phyloP scores from a whole-genome alignment of 2,888 invertebrate genomes.

The Rapana venosa region DNA sequence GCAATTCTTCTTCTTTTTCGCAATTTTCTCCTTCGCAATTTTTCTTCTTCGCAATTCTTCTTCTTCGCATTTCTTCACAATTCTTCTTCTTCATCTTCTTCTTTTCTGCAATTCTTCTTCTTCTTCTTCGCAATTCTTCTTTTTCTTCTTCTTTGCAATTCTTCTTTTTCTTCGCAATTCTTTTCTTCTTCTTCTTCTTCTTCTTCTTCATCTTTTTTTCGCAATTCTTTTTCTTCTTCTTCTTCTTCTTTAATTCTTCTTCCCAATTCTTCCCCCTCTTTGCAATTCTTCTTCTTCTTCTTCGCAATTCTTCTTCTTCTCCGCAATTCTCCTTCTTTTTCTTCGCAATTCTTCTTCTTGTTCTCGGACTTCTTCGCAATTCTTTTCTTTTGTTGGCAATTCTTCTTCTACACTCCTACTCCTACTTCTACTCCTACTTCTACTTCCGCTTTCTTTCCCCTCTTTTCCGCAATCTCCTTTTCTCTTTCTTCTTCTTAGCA shows the following conservation, averaged over 20 bases:
- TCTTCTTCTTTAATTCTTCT: not conserved
- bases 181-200: not conserved
- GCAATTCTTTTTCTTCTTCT: not conserved
- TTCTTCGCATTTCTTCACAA: too few relatives aligned
- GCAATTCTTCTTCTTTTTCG: too few relatives aligned
- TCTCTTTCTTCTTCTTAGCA: not conserved
- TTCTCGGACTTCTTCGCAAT: too few relatives aligned
- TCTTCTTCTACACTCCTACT: not conserved
- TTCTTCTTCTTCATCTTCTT: not conserved
- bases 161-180: not conserved
- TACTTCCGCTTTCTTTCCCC: not conserved
- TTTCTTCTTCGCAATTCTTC: too few relatives aligned
- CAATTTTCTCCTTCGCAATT: too few relatives aligned
- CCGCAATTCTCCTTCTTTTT: too few relatives aligned
- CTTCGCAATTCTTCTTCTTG: too few relatives aligned
- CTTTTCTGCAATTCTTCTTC: not conserved
- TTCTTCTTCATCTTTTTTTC: not conserved
- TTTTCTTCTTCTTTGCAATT: not conserved
- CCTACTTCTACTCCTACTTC: not conserved
- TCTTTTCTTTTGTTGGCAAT: not conserved
- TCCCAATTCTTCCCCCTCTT: not conserved
- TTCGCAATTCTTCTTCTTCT: too few relatives aligned
- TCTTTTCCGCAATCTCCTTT: not conserved
- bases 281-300: not conserved
- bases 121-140: not conserved